Evolutionary conservation across 2,888 invertebrate genomes (phyloP), one percentile per base, ranked within the genome.

Genomic region (Netelia fuscicornis): DNA sequence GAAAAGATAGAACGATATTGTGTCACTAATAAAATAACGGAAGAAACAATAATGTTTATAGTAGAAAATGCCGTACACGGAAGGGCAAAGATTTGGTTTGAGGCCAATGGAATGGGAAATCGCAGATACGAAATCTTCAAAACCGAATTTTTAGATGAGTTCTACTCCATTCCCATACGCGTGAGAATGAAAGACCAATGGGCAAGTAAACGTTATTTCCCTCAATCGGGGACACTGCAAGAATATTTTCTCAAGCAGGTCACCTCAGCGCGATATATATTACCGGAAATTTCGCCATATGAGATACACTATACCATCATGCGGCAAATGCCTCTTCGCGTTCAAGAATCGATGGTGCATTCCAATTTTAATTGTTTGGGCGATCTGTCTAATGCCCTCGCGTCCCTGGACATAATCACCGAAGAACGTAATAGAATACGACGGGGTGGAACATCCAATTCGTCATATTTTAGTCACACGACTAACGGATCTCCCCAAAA

Each of bases 251-350:
- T 65, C 23, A 58, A 80, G 11, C 87, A 79, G 71, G 11, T 79
- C 1, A 82, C 75, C 70, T 64, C 75, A 8, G 79, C 81, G 52
- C 60, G 77, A 78, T 79, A 83, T 68, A 70, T 86, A 13, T 23
- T 37, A 37, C 56, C 70, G 8, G 58, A 8, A 17, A 54, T 68
- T 37, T 56, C 60, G 2, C 11, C 11, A 2, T 83, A 77, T 65
- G 86, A 86, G 78, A 20, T 83, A 2, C 25, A 83, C 60, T 81
- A 86, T 56, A 64, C 30, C 25, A 70, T 81, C 2, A 23, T 86
- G n/a, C 78, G 83, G 65, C 83, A 86, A 81, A 23, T 86, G 44
- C 81, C 83, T 0, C 17, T 83, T 11, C 67, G 81, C 13, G 78
- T 78, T 17, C 67, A 78, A 0, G 81, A 83, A 42, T 42, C 86